Percentiles rank a stretch among this genome's conserved stretches.
phyloP scores from a whole-genome alignment of 2,113 vertebrate genomes.

The Mustelus asterias region DNA sequence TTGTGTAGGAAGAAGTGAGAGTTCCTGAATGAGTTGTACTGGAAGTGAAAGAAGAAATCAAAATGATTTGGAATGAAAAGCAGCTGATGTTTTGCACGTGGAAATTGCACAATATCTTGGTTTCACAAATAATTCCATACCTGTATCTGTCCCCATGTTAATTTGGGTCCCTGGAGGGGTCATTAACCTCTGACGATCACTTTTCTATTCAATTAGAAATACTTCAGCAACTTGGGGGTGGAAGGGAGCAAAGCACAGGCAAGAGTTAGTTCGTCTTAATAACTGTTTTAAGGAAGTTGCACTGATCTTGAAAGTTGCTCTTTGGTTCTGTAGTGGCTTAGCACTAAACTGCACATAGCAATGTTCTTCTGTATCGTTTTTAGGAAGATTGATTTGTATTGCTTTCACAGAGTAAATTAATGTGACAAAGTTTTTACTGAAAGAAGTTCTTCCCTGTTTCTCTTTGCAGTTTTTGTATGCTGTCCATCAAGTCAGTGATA shows the following conservation, averaged over 20 bases:
- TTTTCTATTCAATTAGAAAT: not conserved
- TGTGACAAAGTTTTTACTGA: not conserved
- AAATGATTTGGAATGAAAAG: not conserved
- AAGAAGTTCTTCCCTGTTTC: not conserved
- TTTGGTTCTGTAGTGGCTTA: not conserved
- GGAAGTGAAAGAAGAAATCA: not conserved
- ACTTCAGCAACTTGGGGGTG: not conserved
- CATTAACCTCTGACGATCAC: not conserved
- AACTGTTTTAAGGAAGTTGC: conserved; percentile 20
- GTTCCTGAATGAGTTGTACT: not conserved
- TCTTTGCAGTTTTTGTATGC: not conserved
- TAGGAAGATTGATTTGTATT: not conserved
- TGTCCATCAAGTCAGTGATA: not conserved
- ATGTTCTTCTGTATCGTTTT: not conserved
- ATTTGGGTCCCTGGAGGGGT: not conserved
- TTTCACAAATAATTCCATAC: not conserved
- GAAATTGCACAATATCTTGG: not conserved
- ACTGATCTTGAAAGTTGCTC: not conserved
- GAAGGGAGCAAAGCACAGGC: not conserved
- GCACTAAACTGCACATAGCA: not conserved
- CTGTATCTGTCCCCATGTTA: not conserved
- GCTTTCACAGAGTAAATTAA: not conserved
- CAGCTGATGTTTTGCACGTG: not conserved
- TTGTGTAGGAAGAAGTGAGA: not conserved
- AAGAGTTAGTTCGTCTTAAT: not conserved